Base-by-base conservation (phyloP, 2,113 vertebrate species). In the Cynocephalus volans region DNA sequence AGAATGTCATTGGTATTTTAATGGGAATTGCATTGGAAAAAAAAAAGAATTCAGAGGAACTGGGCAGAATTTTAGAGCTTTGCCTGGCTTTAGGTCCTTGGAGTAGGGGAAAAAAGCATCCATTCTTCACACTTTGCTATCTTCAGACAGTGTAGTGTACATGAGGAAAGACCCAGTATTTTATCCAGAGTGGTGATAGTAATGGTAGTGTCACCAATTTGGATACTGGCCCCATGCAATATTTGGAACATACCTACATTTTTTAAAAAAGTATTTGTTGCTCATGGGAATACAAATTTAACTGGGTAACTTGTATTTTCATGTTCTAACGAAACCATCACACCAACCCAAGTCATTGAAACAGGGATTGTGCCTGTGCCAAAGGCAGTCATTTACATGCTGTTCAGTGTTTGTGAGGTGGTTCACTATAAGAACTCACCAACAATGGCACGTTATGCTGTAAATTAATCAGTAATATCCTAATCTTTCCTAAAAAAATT, bases 201-300 rank as follows among this genome's bases (percentile, higher is more conserved):
- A 6, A 23, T 82, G 8, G 24, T 8, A 26, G 33, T 33, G 41
- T 24, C 65, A 67, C 4, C 45, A 11, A 50, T 73, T 67, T 45
- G 6, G 12, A 4, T 17, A 48, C 52, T 41, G 45, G 3, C 2
- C 67, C 31, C 21, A 69, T 64, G 52, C 1, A 81, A 56, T 62
- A 60, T 52, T 41, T 45, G 10, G 24, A 26, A 52, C 36, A 52
- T 5, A 52, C 7, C 12, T 50, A 64, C 41, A 41, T 41, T 24
- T 48, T 3, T 17, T 62, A 75, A 93, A 88, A 82, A 64, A 36
- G 2, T 54, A 70, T 31, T 14, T 69, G 28, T 24, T 50, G 5
- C 28, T 93, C 36, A 69, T 21, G 69, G 52, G 81, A 81, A 75
- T 93, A 86, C 80, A 76, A 13, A 75, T 81, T 60, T 81, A 69